Conservation (phyloP, 2,888 invertebrate species). For the Coelogynopora nodosa region DNA sequence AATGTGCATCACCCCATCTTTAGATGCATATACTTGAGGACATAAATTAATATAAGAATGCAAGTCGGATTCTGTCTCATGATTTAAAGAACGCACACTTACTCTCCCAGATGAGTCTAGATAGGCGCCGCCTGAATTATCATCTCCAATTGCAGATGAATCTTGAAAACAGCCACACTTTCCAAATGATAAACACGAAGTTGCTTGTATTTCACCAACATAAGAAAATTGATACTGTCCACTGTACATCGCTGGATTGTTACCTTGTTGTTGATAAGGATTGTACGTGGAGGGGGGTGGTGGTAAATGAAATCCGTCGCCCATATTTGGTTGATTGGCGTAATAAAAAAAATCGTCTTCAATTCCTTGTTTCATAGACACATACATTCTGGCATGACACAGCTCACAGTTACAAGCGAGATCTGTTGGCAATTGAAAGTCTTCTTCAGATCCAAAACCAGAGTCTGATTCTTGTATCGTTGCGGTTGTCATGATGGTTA, state of each 20-base stretch:
- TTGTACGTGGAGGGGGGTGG: slow-evolving; percentile 23
- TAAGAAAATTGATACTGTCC: slow-evolving; percentile 40
- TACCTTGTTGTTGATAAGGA: slow-evolving; percentile 29
- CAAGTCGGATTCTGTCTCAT: slow-evolving; percentile 13
- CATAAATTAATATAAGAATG: slow-evolving; percentile 27
- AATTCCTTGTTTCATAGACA: slow-evolving; percentile 40
- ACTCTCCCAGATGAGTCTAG: slow-evolving; percentile 19
- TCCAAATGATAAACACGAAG: slow-evolving; percentile 32
- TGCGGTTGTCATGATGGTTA: slow-evolving; percentile 7
- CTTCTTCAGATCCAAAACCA: slow-evolving; percentile 41
- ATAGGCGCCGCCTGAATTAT: background rate
- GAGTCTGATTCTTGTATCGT: slow-evolving; percentile 35
- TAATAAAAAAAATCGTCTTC: slow-evolving; percentile 41
- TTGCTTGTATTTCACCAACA: slow-evolving; percentile 40
- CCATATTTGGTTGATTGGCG: slow-evolving; percentile 37
- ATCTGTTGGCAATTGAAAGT: slow-evolving; percentile 35
- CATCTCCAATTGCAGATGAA: background rate
- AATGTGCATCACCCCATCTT: slow-evolving; percentile 45
- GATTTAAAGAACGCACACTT: slow-evolving; percentile 34
- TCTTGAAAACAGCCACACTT: slow-evolving; percentile 37
- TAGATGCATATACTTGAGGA: slow-evolving; percentile 44
- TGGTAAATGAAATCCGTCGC: slow-evolving; percentile 42
- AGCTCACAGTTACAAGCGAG: slow-evolving; percentile 42
- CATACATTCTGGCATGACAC: slow-evolving; percentile 43
- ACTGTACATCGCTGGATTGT: slow-evolving; percentile 16